Conservation (phyloP, 2,888 invertebrate genomes). For the Lithophane ornitopus region DNA sequence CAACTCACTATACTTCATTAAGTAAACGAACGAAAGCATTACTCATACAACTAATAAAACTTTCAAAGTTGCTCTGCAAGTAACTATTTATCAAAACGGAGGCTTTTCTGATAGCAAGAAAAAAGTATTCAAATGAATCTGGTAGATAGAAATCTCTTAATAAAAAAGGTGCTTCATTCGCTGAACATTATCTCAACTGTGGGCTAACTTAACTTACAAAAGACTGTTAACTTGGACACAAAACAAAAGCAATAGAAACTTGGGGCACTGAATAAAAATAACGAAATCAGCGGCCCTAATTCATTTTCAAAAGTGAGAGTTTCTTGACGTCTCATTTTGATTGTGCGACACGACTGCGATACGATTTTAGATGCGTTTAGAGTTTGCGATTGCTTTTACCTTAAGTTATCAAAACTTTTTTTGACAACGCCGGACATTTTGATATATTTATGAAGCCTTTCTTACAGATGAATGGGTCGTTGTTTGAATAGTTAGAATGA, state of each 20-base stretch:
- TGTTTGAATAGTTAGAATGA: background rate
- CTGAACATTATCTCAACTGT: conserved; percentile 78
- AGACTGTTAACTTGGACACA: conserved; percentile 74
- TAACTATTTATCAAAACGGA: conserved; percentile 71
- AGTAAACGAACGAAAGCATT: conserved; percentile 50
- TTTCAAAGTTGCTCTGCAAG: conserved; percentile 54
- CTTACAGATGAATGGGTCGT: too few relatives aligned
- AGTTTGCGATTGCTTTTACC: conserved; percentile 7
- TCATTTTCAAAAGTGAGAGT: conserved; percentile 81
- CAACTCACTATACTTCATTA: conserved; percentile 53
- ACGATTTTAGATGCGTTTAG: conserved; percentile 39
- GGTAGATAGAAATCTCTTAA: conserved; percentile 82
- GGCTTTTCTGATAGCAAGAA: conserved; percentile 76
- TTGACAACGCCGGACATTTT: background rate
- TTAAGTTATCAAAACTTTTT: background rate
- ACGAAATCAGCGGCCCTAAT: conserved; percentile 83
- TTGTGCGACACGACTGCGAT: conserved; percentile 57
- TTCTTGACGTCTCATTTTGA: conserved; percentile 54
- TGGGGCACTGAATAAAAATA: conserved; percentile 86
- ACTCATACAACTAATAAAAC: conserved; percentile 62
- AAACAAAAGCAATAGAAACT: conserved; percentile 86
- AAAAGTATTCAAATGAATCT: conserved; percentile 86
- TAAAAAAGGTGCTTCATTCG: conserved; percentile 77
- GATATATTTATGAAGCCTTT: background rate
- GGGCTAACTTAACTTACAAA: conserved; percentile 74